Base-by-base conservation (phyloP, 2,888 invertebrate species). In the Aricia artaxerxes region DNA sequence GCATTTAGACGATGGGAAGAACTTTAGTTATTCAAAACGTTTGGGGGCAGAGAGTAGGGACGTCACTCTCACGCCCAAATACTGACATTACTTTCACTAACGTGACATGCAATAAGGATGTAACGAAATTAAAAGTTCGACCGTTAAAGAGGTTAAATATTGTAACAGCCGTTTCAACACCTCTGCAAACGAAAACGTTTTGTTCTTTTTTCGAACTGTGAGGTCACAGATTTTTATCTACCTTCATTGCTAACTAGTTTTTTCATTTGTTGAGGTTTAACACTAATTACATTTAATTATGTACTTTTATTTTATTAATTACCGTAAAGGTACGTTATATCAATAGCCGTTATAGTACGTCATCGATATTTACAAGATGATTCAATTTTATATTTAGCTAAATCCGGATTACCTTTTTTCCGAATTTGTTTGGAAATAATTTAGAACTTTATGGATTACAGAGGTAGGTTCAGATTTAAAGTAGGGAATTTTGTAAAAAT, bases 41-140 rank as follows among this genome's bases (percentile, higher is more conserved):
- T 11, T 7, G 24, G 31, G 57, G 57, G 76, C 16, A 57, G 49
- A 49, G 9, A 40, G 73, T 40, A 35, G n/a, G 57, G 49, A 69
- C 64, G 64, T 69, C 69, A 69, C 31, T 76, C 57, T 76, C 75
- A 76, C 76, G 76, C 76, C 76, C 76, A 76, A 76, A 76, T 57
- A 57, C 53, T 35, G 49, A 53, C 31, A 57, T 76, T 76, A 76
- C 76, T 76, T 76, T 76, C 76, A 76, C 76, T 76, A 76, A 57
- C 53, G 57, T 76, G 35, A 53, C 24, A 75, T 31, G 75, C 44
- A 13, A n/a, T 44, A 44, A 75, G 75, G 75, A 75, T 49, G 44
- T 75, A 44, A 49, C 38, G 69, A 69, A 69, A 69, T 75, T 24
- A 75, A 44, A 75, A 75, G 75, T 75, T 24, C 44, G 24, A 44